Base-by-base conservation (phyloP, 2,113 vertebrate genomes). In the Prietella phreatophila region DNA sequence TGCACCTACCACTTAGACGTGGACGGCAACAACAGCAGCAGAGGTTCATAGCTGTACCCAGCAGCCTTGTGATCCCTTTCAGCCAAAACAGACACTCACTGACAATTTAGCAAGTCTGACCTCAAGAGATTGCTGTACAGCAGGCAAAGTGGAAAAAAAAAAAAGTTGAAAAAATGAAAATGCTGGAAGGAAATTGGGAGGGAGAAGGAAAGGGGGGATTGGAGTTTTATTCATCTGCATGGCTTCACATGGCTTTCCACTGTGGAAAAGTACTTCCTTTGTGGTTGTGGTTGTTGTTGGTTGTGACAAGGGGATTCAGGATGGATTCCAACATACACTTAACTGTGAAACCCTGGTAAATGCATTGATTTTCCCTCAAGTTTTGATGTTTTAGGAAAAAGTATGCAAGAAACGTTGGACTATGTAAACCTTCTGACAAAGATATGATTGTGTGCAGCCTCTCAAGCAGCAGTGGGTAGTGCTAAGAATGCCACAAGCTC, bases 11-110 rank as follows among this genome's bases (percentile, higher is more conserved):
- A 69, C 89, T 2, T 3, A 50, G 84, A 1, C 78, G 88, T 87
- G 79, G 79, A 73, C 85, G 78, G 67, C 94, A 95, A 75, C 92
- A 89, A 87, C 95, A 95, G 82, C 94, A 96, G 93, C 95, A 95
- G n/a, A 94, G 85, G 82, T 94, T 93, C 95, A 96, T 96, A 91
- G 85, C 79, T 86, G 78, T 91, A 83, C 84, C 76, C 86, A 86
- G 90, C 67, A 91, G 91, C 84, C 91, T 76, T 86, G 86, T 84
- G 65, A 76, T 86, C n/a, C 90, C 92, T 93, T 93, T 95, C 89
- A 90, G 85, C 89, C 91, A 87, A 93, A 93, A 93, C 91, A 87
- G 87, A 93, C 84, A 84, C 47, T 58, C 67, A 92, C 91, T 90
- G 89, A 84, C 88, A 90, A 88, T 78, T 83, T 89, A 94, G 90